Evolutionary conservation across 53 echinoderm and acorn worm genomes (phyloP), one percentile per base, ranked within the genome.

Genomic region (Stichopus horrens): DNA sequence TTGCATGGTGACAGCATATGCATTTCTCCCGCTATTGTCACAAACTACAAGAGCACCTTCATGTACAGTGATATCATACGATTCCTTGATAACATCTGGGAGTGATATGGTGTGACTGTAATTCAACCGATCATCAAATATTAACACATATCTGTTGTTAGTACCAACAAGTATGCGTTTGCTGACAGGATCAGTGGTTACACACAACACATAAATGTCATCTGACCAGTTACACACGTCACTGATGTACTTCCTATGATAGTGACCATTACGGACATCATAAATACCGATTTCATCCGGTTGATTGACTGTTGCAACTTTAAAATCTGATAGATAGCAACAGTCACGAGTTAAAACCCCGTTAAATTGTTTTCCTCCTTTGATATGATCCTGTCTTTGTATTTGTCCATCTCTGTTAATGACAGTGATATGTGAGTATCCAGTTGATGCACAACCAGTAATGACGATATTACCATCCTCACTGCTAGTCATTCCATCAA

Each of bases 121-220:
- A 53, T 16, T 79, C 79, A 79, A 54, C 54, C 54, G 14, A 79
- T 79, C 79, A 54, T 79, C 79, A 79, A 79, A 55, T 54, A 79
- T 54, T 53, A 53, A 79, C 55, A 79, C 79, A 16, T 79, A 6
- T 79, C 79, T 79, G 54, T 55, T 79, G 89, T 53, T 79, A 54
- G 18, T 13, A 56, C 79, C 79, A 16, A 79, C n/a, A 5, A 79
- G n/a, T 5, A 79, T 54, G 54, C 13, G 11, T 53, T 79, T 79
- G 79, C 20, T 53, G 79, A 55, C 54, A 54, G 79, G 79, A 79
- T 79, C 79, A 79, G 79, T 79, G 54, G 55, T 20, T 54, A 79
- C 79, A 79, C 79, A 79, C 54, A 8, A 16, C 56, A 79, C 18
- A 79, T 1, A 6, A 11, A 14, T 53, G 20, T 55, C 13, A 14